Evolutionary conservation across 2,888 invertebrate species (phyloP), one percentile per base, ranked within the genome.

Genomic region (Philereme vetulata): DNA sequence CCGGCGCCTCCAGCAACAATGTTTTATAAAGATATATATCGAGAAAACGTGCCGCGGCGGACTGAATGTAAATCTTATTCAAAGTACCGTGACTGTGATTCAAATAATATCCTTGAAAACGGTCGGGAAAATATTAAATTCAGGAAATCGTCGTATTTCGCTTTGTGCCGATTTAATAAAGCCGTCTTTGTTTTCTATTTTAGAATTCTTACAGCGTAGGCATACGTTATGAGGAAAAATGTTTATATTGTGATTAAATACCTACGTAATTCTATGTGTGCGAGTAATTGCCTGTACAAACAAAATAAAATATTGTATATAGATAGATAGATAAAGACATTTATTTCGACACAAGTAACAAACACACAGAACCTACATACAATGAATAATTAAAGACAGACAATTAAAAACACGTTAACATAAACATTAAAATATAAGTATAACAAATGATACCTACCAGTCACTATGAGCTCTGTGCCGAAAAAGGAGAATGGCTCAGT

Each of bases 51-150:
- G 65, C 65, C 65, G 59, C 65, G 68, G 56, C 60, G 68, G 66
- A 67, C 67, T 68, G 67, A 74, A 78, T 75, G 78, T 74, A 73
- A 76, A 78, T 78, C 72, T 73, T 72, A 74, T 74, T 76, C 68
- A 65, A 65, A 64, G 64, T 61, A 64, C 61, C 51, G 50, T 53
- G 56, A 51, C 45, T 54, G 51, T 33, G 54, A 44, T 46, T 51
- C 44, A 62, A 53, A 64, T 56, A 56, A 61, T 61, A 64, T 61
- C 49, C 44, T 44, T 44, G 43, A 46, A 56, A 66, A 60, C 50
- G 51, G 51, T 48, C 55, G 46, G 53, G 48, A 66, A 62, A 48
- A 56, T 59, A 47, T 54, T 52, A 44, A 58, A 54, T 53, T 58
- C 46, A 47, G 51, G 38, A 56, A 63, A 52, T 50, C 6, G 34